A percentile compares a stretch with the other conserved stretches of the same genome.
Evolutionary conservation across 2,113 vertebrate genomes (phyloP).

Genomic region (Rhinichthys klamathensis): DNA sequence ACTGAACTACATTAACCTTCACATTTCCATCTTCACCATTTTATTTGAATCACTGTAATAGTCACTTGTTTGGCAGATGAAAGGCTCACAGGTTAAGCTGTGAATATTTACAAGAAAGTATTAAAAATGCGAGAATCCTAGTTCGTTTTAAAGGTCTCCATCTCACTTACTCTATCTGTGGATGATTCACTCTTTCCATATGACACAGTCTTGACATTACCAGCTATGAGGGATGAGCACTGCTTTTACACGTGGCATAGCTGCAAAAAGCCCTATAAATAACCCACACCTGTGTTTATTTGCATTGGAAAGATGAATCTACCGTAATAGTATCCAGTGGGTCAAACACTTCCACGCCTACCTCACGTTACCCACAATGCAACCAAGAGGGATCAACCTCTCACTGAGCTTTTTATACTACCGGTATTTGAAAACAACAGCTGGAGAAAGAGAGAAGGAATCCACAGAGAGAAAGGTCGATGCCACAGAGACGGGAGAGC

Average conservation of each 20-base stretch:
- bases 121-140: background rate
- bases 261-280: constrained; percentile 32
- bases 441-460: background rate
- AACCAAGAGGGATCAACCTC: constrained; percentile 9
- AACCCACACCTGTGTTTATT: constrained; percentile 25
- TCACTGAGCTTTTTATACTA: background rate
- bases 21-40: background rate
- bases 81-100: background rate
- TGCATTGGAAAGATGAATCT: constrained; percentile 8
- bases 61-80: background rate
- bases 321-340: background rate
- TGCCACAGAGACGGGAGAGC: constrained; percentile 38
- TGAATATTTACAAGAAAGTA: background rate
- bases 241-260: background rate
- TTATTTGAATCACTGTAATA: background rate
- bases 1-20: background rate
- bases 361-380: constrained; percentile 23
- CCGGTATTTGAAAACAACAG: constrained; percentile 2
- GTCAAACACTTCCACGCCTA: constrained; percentile 21
- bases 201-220: constrained; percentile 16
- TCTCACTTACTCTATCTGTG: background rate
- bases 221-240: background rate
- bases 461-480: background rate
- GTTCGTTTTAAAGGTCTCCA: constrained; percentile 6
- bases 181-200: constrained; percentile 12